phyloP scores from a whole-genome alignment of 2,888 invertebrate genomes.

The Drosophila pseudotalamancana region DNA sequence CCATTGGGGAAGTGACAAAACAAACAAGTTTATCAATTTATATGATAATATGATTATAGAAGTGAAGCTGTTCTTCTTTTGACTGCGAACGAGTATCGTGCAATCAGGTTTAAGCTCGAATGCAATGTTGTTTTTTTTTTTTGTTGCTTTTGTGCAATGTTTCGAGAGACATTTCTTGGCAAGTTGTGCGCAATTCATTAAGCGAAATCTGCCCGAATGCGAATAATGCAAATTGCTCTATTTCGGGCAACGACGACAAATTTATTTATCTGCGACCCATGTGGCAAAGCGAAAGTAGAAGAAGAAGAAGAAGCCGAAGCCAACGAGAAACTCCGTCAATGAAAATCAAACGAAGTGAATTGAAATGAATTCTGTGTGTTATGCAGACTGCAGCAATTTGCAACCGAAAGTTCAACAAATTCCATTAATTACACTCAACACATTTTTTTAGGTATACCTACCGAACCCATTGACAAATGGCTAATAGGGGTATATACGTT shows the following conservation, averaged over 20 bases:
- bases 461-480: no score
- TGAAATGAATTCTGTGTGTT: conserved; percentile 47
- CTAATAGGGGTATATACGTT: no score
- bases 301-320: conserved; percentile 10
- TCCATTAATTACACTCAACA: conserved; percentile 66
- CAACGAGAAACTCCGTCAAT: conserved; percentile 62
- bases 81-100: no score
- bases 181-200: conserved; percentile 73
- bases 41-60: no score
- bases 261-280: conserved; percentile 65
- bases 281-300: conserved; percentile 20
- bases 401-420: conserved; percentile 73
- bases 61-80: no score
- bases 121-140: conserved; percentile 2
- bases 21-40: no score
- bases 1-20: no score
- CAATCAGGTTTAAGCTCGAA: no score
- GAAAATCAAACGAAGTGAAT: conserved; percentile 58
- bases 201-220: conserved; percentile 68
- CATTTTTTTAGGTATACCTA: no score
- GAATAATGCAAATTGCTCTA: conserved; percentile 76
- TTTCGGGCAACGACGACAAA: conserved; percentile 72
- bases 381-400: conserved; percentile 47
- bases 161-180: conserved; percentile 56
- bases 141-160: conserved; percentile 9